Evolutionary conservation across 2,888 invertebrate genomes (phyloP).

Genomic region (Troides oblongomaculatus): DNA sequence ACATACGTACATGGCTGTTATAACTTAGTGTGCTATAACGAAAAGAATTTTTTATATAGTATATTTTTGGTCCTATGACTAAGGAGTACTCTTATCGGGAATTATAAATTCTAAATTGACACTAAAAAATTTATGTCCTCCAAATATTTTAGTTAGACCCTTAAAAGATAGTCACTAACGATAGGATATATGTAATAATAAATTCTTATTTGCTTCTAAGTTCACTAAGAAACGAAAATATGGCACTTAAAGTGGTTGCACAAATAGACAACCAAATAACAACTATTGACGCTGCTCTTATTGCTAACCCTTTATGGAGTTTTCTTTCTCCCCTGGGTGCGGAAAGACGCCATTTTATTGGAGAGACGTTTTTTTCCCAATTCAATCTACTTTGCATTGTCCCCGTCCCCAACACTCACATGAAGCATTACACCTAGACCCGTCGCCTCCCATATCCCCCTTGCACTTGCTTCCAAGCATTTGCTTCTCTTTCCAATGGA

Average conservation of each 20-base stretch:
- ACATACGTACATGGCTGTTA: too few relatives aligned
- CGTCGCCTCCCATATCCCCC: slow-evolving; percentile 44
- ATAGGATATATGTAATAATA: too few relatives aligned
- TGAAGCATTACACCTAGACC: slow-evolving; percentile 76
- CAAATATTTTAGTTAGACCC: too few relatives aligned
- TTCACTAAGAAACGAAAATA: background rate
- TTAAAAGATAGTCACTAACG: too few relatives aligned
- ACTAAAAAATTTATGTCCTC: too few relatives aligned
- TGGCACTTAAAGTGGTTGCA: background rate
- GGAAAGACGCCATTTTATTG: slow-evolving; percentile 69
- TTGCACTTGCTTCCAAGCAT: slow-evolving; percentile 67
- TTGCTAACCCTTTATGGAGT: slow-evolving; percentile 68
- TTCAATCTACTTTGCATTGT: slow-evolving; percentile 81
- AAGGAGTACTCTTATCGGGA: too few relatives aligned
- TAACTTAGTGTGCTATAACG: too few relatives aligned
- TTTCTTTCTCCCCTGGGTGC: slow-evolving; percentile 61
- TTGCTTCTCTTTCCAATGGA: slow-evolving; percentile 69
- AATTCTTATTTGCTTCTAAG: background rate
- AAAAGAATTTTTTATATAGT: too few relatives aligned
- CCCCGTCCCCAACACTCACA: slow-evolving; percentile 72
- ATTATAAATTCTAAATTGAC: too few relatives aligned
- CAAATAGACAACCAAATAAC: slow-evolving; percentile 34
- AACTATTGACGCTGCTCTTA: slow-evolving; percentile 60
- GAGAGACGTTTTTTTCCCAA: slow-evolving; percentile 73
- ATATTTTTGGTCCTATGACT: too few relatives aligned